Conservation (phyloP, 2,113 vertebrate species). For the Nibea albiflora region DNA sequence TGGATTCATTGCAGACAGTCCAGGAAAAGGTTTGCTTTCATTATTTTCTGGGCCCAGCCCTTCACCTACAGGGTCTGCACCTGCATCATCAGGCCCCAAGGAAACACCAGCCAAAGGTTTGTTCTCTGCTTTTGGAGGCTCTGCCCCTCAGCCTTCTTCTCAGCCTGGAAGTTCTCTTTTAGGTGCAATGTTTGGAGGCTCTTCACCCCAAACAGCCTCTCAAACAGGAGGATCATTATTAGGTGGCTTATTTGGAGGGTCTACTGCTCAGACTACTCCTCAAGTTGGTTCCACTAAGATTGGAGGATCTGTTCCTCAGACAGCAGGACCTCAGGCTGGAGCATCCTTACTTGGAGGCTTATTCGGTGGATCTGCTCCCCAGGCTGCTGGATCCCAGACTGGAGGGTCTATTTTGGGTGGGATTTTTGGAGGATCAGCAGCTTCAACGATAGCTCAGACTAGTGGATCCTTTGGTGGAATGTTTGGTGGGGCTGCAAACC, state of each 20-base stretch:
- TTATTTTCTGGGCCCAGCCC: slow-evolving; percentile 81
- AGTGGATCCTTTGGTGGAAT: slow-evolving; percentile 56
- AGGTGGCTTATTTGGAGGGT: slow-evolving; percentile 75
- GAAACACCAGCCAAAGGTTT: slow-evolving; percentile 66
- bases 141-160: slow-evolving; percentile 63
- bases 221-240: slow-evolving; percentile 74
- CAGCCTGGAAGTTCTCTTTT: slow-evolving; percentile 84
- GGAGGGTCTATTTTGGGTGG: slow-evolving; percentile 76
- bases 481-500: slow-evolving; percentile 62
- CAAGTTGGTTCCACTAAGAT: slow-evolving; percentile 48
- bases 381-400: slow-evolving; percentile 64
- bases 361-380: slow-evolving; percentile 73
- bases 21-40: slow-evolving; percentile 84
- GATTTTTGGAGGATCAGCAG: slow-evolving; percentile 66
- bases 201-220: slow-evolving; percentile 69
- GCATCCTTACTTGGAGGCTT: slow-evolving; percentile 73
- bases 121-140: slow-evolving; percentile 73
- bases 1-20: slow-evolving; percentile 45
- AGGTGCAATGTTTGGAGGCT: slow-evolving; percentile 87
- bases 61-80: slow-evolving; percentile 20
- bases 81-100: slow-evolving; percentile 45
- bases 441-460: slow-evolving; percentile 45
- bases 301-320: slow-evolving; percentile 46
- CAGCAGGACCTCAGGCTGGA: slow-evolving; percentile 56
- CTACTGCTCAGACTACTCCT: slow-evolving; percentile 52